phyloP scores from a whole-genome alignment of 2,113 vertebrate genomes.

The Psephotus haematonotus region DNA sequence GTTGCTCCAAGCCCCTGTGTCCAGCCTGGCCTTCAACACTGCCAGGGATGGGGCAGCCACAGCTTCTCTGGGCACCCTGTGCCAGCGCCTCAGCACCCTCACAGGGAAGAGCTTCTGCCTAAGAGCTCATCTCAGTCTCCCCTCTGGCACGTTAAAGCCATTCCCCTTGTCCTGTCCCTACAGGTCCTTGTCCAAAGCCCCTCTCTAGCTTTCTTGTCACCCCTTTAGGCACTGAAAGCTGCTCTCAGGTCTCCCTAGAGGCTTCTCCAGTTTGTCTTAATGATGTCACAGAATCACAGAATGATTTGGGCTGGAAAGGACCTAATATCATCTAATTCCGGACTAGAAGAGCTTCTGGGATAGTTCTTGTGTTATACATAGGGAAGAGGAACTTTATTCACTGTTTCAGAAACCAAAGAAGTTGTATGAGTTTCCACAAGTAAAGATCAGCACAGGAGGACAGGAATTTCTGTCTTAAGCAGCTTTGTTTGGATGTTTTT shows the following conservation, averaged over 20 bases:
- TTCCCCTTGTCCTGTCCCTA: no score
- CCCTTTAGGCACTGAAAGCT: no score
- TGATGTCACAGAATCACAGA: background rate
- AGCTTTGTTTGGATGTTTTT: background rate
- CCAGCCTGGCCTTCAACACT: background rate
- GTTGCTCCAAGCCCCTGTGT: accelerated
- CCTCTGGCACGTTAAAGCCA: no score
- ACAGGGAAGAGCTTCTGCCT: no score
- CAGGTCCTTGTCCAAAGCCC: no score
- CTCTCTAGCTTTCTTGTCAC: background rate
- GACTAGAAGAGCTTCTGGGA: background rate
- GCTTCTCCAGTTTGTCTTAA: background rate
- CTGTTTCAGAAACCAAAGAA: background rate
- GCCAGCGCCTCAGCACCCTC: no score
- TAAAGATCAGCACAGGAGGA: background rate
- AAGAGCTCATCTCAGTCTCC: no score
- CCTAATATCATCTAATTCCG: background rate
- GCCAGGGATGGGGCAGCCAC: background rate
- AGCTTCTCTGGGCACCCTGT: no score
- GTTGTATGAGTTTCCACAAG: background rate
- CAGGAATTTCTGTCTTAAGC: background rate
- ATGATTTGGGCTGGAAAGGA: background rate
- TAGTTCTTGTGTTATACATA: background rate
- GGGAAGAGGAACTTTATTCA: background rate
- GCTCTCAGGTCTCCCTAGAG: no score